Evolutionary conservation across 2,888 invertebrate species (phyloP), one percentile per base, ranked within the genome.

Genomic region (Alcis repandata): DNA sequence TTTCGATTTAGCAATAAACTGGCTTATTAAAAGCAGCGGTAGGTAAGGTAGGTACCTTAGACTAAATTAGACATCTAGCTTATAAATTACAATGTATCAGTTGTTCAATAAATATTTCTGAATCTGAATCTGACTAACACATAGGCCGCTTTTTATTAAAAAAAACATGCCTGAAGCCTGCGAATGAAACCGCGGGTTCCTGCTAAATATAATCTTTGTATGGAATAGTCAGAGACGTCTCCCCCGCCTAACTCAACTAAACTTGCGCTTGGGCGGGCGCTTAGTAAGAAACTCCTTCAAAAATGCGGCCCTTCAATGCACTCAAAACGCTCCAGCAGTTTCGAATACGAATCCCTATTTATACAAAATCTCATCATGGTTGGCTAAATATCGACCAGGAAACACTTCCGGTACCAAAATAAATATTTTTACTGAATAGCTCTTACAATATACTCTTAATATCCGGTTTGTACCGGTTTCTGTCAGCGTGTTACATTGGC

Each of bases 391-490:
- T 59, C 59, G 36, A 22, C 38, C 64, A 59, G 56, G 57, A 62
- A 59, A 58, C 63, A 53, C 36, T 61, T 63, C 54, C 59, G 62
- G 76, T 74, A 73, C 74, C 60, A 71, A 75, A 73, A 68, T 70
- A 73, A 74, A 71, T 72, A 70, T 65, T 68, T 64, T 59, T 61
- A 64, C 66, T 67, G 67, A 62, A 73, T 64, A 54, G 57, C 67
- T 54, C 46, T n/a, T n/a, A n/a, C n/a, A n/a, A n/a, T n/a, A n/a
- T n/a, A n/a, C n/a, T 58, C 57, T 72, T 74, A 74, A 79, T 79
- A 77, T 78, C 74, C 77, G 75, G 70, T 17, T 40, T 56, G 70
- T 69, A 72, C 52, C 41, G 54, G 49, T 63, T 65, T 60, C 46
- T 54, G 22, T 43, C 27, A 38, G 13, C n/a, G 1, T 52, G 38